phyloP scores from a whole-genome alignment of 2,888 invertebrate genomes.

The Machimus rusticus region DNA sequence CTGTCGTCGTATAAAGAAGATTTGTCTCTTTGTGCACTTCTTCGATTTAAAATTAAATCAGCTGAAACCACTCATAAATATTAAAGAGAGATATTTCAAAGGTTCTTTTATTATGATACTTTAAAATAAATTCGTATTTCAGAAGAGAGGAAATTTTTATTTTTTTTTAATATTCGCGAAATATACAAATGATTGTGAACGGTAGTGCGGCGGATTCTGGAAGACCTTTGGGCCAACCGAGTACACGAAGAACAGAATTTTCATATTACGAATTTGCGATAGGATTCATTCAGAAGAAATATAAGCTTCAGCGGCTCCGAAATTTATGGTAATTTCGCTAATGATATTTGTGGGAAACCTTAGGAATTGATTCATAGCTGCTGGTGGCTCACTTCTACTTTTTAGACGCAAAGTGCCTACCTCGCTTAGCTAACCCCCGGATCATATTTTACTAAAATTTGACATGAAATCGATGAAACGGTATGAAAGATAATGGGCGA shows the following conservation, averaged over 20 bases:
- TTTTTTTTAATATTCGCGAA: neutral
- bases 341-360: slow-evolving; percentile 13
- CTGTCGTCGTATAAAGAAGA: neutral
- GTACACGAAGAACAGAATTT: neutral
- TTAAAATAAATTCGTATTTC: neutral
- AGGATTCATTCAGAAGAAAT: neutral
- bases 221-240: neutral
- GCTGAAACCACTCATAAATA: slow-evolving; percentile 1
- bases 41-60: neutral
- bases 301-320: neutral
- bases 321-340: slow-evolving; percentile 33
- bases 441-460: slow-evolving; percentile 15
- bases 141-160: neutral
- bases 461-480: neutral
- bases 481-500: neutral
- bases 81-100: neutral
- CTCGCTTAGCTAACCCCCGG: neutral
- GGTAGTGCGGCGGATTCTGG: neutral
- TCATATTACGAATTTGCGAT: slow-evolving; percentile 1
- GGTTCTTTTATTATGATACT: neutral
- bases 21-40: neutral
- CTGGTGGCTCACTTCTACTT: neutral
- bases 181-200: neutral
- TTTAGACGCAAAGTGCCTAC: neutral
- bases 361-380: slow-evolving; percentile 24